Evolutionary conservation across 2,113 vertebrate species (phyloP), one percentile per base, ranked within the genome.

Genomic region (Mystacornis crossleyi): DNA sequence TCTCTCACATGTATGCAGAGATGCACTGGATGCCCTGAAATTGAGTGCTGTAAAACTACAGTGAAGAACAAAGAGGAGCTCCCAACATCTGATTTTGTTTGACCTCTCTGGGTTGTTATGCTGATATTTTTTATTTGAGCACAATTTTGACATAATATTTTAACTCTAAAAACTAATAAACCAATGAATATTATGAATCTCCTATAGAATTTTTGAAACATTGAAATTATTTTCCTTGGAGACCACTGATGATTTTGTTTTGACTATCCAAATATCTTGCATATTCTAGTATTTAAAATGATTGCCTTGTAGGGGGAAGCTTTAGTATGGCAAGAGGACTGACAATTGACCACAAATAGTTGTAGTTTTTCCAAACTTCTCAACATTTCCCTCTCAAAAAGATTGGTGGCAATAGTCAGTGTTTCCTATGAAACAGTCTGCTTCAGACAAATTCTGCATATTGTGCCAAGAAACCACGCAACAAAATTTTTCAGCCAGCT

Each of bases 401-500:
- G 21, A 11, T 43, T 45, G 34, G 82, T 93, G 60, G 54, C 69
- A 83, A 73, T 28, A 85, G 54, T 53, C 71, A 77, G 4, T 43
- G 36, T 79, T 94, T 89, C 89, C 73, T 79, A 69, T 1, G 1
- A 84, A 93, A 75, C 45, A 72, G 31, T 23, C 55, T 61, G 61
- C 23, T 91, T 79, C 43, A 87, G 65, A 95, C 42, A 87, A 93
- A 94, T 79, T 69, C 67, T 89, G 38, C 38, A 60, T 0, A 1
- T 64, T 93, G 42, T 82, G 66, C 93, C 75, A 93, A 91, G 81
- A 93, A 91, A 87, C 18, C 5, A 9, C 43, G 67, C 65, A 79
- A 84, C 47, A 66, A 85, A 89, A 87, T 58, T 93, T 93, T 94
- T 95, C 55, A 94, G 45, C 64, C 74, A 94, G 71, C 67, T 92